These are phyloP conservation scores for Botrylloides violaceus DNA, from an alignment of 23 tunicate genomes.

Conservation along the genomic window DNA sequence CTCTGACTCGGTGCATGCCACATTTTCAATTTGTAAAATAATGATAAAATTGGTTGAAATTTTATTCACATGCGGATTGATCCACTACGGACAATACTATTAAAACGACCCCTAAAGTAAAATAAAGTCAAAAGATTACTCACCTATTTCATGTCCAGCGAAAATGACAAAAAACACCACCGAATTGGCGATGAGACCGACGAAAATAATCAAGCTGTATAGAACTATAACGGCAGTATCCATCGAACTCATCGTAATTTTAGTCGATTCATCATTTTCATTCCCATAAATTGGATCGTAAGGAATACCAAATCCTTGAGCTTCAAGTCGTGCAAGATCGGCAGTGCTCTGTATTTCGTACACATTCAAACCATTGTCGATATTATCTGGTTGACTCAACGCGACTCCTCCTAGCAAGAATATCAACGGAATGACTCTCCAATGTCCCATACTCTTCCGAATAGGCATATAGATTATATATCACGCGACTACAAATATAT, in stretches of 20 bases:
- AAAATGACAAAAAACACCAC: constrained; percentile 83
- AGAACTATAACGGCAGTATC: constrained; percentile 37
- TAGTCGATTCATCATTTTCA: constrained; percentile 16
- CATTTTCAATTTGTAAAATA: too few species aligned
- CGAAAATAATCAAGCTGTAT: constrained; percentile 51
- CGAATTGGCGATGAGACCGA: constrained; percentile 66
- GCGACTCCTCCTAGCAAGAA: not conserved
- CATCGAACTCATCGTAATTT: constrained; percentile 26
- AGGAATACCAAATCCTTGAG: not conserved
- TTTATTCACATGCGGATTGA: too few species aligned
- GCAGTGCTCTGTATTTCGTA: not conserved
- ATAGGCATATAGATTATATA: too few species aligned
- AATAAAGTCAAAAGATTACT: too few species aligned
- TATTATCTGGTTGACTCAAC: too few species aligned
- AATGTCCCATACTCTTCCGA: too few species aligned
- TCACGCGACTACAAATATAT: too few species aligned
- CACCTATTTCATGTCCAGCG: constrained; percentile 77
- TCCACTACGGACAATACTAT: too few species aligned
- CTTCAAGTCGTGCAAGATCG: not conserved
- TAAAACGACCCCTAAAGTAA: too few species aligned
- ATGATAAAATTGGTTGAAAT: too few species aligned
- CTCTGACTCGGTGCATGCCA: too few species aligned
- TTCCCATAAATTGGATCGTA: constrained; percentile 13
- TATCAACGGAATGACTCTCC: not conserved
- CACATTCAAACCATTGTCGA: too few species aligned